A percentile compares a stretch with the other conserved stretches of the same genome.
phyloP scores from a whole-genome alignment of 2,888 invertebrate genomes.

The Nomada ruficornis region DNA sequence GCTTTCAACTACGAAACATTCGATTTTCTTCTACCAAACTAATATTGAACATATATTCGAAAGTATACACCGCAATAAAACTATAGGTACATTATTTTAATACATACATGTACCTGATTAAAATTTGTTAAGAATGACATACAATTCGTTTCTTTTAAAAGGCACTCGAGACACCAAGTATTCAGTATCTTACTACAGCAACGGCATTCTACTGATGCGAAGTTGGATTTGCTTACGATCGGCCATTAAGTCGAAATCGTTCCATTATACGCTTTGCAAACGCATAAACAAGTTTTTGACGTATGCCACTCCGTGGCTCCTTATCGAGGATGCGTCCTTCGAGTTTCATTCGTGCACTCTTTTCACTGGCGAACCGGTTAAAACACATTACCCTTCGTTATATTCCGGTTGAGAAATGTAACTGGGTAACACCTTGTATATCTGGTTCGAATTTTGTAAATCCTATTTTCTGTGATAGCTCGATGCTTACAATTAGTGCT shows the following conservation, averaged over 20 bases:
- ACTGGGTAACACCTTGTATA: neutral
- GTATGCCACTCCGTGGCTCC: constrained; percentile 18
- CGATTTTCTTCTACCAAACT: too few relatives aligned
- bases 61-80: too few relatives aligned
- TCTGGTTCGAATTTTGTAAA: neutral
- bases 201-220: neutral
- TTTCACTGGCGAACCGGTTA: constrained; percentile 53
- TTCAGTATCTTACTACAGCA: neutral
- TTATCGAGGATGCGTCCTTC: constrained; percentile 38
- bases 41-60: too few relatives aligned
- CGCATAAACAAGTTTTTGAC: constrained; percentile 39
- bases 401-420: neutral
- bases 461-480: neutral
- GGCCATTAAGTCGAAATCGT: constrained; percentile 41
- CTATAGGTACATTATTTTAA: too few relatives aligned
- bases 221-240: constrained; percentile 40
- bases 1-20: too few relatives aligned
- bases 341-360: constrained; percentile 27
- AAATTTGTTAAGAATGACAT: neutral
- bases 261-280: constrained; percentile 32
- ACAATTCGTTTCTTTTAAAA: constrained; percentile 22
- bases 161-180: neutral
- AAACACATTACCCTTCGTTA: constrained; percentile 28
- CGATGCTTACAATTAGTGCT: too few relatives aligned
- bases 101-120: too few relatives aligned